Evolutionary conservation across 2,113 vertebrate species (phyloP).

Genomic region (Cyphomyrus discorhynchus): DNA sequence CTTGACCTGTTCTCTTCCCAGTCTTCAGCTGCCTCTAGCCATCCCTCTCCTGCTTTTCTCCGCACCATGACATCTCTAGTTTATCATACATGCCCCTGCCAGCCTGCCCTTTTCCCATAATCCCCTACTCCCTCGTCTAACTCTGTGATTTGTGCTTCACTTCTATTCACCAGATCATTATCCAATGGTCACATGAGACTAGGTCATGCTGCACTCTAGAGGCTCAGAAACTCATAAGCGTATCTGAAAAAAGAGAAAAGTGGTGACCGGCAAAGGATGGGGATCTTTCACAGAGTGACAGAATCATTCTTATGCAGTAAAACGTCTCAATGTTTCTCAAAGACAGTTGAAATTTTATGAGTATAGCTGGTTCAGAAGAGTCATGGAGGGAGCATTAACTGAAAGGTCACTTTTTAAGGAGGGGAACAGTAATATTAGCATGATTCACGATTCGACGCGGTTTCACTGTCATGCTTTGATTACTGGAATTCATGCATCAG

Average conservation of each 20-base stretch:
- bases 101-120: neutral
- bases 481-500: conserved; percentile 8
- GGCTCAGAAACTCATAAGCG: neutral
- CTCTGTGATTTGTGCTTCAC: neutral
- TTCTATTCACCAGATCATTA: neutral
- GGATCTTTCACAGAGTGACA: neutral
- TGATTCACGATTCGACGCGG: neutral
- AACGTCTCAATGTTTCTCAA: neutral
- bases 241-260: neutral
- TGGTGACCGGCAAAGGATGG: neutral
- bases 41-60: neutral
- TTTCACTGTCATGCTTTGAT: conserved; percentile 19
- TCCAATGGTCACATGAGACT: neutral
- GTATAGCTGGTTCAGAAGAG: neutral
- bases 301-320: neutral
- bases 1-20: neutral
- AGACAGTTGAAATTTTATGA: neutral
- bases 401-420: neutral
- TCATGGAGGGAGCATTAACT: neutral
- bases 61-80: neutral
- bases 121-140: neutral
- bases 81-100: neutral
- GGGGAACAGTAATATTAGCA: neutral
- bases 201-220: neutral
- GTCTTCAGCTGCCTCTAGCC: neutral